phyloP scores from a whole-genome alignment of 2,888 invertebrate species.

The Adelphocoris suturalis region DNA sequence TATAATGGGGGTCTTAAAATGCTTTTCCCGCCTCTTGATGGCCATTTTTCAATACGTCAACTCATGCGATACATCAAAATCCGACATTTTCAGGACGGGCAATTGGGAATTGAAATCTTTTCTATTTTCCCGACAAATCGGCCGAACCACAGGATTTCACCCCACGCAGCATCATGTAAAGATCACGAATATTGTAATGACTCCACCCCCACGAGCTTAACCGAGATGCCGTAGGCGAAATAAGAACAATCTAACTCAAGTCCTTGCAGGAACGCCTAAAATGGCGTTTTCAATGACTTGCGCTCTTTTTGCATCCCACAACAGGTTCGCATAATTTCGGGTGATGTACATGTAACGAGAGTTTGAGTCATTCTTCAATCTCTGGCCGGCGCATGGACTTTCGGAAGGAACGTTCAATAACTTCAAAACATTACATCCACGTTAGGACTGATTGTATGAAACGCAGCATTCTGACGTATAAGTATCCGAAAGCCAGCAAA shows the following conservation, averaged over 20 bases:
- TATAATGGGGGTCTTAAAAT: no score
- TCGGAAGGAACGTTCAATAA: not conserved
- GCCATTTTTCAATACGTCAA: no score
- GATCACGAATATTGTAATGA: conserved; percentile 23
- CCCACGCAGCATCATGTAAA: not conserved
- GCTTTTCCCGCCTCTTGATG: no score
- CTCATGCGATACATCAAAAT: no score
- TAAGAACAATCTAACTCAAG: not conserved
- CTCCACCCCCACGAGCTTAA: not conserved
- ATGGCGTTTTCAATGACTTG: conserved; percentile 23
- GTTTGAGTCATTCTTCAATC: not conserved
- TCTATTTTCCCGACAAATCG: not conserved
- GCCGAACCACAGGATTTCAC: not conserved
- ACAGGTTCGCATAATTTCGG: not conserved
- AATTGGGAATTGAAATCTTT: not conserved
- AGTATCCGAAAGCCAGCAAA: no score
- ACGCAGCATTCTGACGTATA: no score
- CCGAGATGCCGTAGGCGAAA: not conserved
- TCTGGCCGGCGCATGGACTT: no score
- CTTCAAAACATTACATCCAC: no score
- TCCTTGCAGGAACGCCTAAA: not conserved
- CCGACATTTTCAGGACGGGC: not conserved
- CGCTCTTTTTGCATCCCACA: not conserved
- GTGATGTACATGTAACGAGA: not conserved
- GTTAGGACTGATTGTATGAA: no score